Evolutionary conservation across 1,140 invertebrate species (phyloP), one percentile per base, ranked within the genome.

Genomic region (Asobara japonica): DNA sequence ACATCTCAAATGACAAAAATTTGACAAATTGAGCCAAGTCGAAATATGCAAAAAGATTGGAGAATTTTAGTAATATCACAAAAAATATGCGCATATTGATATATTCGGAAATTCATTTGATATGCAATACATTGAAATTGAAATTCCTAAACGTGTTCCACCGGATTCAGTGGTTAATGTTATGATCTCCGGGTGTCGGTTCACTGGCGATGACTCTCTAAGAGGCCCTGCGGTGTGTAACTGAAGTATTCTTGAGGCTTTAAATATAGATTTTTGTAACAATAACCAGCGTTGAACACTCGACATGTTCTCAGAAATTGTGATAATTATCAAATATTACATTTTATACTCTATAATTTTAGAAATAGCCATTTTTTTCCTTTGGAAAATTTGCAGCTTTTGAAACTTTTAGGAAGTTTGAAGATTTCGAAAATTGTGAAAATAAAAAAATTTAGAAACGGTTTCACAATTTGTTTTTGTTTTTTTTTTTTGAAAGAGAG

Each of bases 241-340:
- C 16, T 22, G 22, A 56, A 56, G 31, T 18, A 27, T 18, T 56
- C 51, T 6, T 5, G 22, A 56, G 22, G 27, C 6, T 45, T 71
- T 71, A 71, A 71, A 71, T 71, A 65, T 71, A 71, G 69, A 71
- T 65, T 22, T 45, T 65, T 71, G 69, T 51, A 71, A 71, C 69
- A 71, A 71, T 71, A 71, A 71, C 62, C 69, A 71, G 45, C 27
- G 65, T 25, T 29, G 48, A 62, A 65, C 29, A 65, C 27, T 62
- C 16, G 7, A 62, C n/a, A 16, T 6, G 31, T 62, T 62, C 60
- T 13, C 10, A 62, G n/a, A 29, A 62, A 30, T 30, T 30, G 29
- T 30, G n/a, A 62, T 62, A 62, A 62, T 29, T 16, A 62, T 56
- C 51, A 13, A 11, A 36, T n/a, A n/a, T n/a, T n/a, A n/a, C n/a